Base-by-base conservation (phyloP, 2,113 vertebrate species). In the Ranitomeya imitator region DNA sequence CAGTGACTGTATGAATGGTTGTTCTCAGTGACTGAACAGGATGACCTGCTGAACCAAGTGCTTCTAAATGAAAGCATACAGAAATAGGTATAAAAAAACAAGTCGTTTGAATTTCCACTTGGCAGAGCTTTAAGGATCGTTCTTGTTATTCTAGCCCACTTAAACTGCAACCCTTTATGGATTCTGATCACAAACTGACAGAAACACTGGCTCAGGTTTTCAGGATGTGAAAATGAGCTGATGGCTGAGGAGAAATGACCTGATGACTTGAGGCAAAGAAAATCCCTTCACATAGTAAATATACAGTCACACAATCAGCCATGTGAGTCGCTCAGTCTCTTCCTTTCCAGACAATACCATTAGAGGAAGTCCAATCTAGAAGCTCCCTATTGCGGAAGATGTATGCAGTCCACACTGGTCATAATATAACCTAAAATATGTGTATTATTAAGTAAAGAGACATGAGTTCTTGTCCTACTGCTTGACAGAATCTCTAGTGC, bases 61-160 rank as follows among this genome's bases (percentile, higher is more conserved):
- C 79, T 89, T 79, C 87, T 88, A 85, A 89, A 89, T 89, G 87
- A 85, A 83, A 84, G 81, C 82, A 89, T 89, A 89, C 73, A 89
- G 87, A 69, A 89, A 85, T 73, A 89, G 82, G 87, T 88, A 74
- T 23, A 82, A 83, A 73, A 81, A 76, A 89, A 79, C 52, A 71
- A 84, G 74, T 51, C 80, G n/a, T 85, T 85, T 89, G 52, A 84
- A 79, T 89, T 89, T 89, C 82, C 81, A 78, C 87, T 89, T 89
- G 87, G 87, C 87, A 89, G 59, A 14, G 73, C 82, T 57, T 85
- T 85, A 89, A 89, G 87, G 71, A 23, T 26, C n/a, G 45, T 51
- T 14, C 60, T 79, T 89, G 82, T 89, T 78, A 69, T 89, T 89
- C 60, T 85, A 79, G 69, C 81, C 87, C 87, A 89, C 81, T 89